These are phyloP conservation scores for Lerista edwardsae DNA, from an alignment of 2,797 vertebrate species.

Conservation along the genomic window DNA sequence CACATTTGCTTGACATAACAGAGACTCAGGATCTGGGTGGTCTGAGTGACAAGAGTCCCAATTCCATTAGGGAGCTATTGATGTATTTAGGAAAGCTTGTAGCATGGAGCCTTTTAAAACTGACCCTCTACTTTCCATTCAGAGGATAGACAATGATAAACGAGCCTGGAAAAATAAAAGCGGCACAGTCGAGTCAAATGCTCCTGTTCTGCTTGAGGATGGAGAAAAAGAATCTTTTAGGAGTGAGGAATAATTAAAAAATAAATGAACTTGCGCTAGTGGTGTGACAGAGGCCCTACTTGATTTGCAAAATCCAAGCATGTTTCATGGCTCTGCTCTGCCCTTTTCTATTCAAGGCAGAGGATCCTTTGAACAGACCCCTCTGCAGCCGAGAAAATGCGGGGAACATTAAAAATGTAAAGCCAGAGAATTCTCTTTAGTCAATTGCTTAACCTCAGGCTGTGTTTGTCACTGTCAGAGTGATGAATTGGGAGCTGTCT, in stretches of 20 bases:
- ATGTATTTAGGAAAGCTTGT: slow-evolving; percentile 59
- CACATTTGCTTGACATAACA: slow-evolving; percentile 20
- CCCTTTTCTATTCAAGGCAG: slow-evolving; percentile 60
- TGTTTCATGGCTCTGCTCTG: slow-evolving; percentile 50
- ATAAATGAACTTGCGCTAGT: slow-evolving; percentile 50
- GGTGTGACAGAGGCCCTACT: slow-evolving; percentile 52
- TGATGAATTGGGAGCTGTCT: slow-evolving; percentile 57
- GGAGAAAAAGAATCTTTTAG: slow-evolving; percentile 56
- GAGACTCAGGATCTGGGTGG: slow-evolving; percentile 54
- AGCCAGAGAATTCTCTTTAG: slow-evolving; percentile 69
- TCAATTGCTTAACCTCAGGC: slow-evolving; percentile 59
- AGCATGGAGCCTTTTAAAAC: slow-evolving; percentile 62
- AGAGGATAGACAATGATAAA: slow-evolving; percentile 70
- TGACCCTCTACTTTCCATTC: slow-evolving; percentile 71
- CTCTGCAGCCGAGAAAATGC: slow-evolving; percentile 47
- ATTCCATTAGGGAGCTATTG: slow-evolving; percentile 57
- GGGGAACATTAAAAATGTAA: slow-evolving; percentile 70
- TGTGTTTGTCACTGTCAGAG: slow-evolving; percentile 49
- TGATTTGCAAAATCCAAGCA: slow-evolving; percentile 65
- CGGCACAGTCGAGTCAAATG: slow-evolving; percentile 63
- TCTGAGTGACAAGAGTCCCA: slow-evolving; percentile 54
- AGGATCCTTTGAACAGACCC: slow-evolving; percentile 59
- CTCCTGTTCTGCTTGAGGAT: slow-evolving; percentile 61
- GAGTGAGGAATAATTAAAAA: slow-evolving; percentile 65
- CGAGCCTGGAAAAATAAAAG: slow-evolving; percentile 57